A percentile compares a stretch with the other conserved stretches of the same genome.
phyloP scores from a whole-genome alignment of 64 coral and sea anemone species.

The Actinia tenebrosa region DNA sequence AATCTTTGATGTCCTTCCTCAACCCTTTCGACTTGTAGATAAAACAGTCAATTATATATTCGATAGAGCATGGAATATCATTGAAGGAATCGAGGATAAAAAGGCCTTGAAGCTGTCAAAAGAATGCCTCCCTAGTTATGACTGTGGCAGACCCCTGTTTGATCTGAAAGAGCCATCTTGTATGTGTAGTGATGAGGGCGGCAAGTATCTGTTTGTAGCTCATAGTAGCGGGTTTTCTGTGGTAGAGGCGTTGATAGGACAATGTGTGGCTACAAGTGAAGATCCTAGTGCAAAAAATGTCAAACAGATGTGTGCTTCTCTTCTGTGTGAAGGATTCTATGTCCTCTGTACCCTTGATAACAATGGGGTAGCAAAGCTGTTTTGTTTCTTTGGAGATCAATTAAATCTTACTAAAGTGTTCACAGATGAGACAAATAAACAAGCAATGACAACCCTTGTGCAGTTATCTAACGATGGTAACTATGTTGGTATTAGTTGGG shows the following conservation, averaged over 20 bases:
- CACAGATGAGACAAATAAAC: slow-evolving; percentile 46
- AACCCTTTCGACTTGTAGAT: slow-evolving; percentile 78
- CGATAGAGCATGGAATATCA: slow-evolving; percentile 71
- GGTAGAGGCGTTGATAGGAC: slow-evolving; percentile 60
- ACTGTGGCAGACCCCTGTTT: slow-evolving; percentile 61
- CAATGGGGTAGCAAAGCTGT: slow-evolving; percentile 56
- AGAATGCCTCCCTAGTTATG: slow-evolving; percentile 59
- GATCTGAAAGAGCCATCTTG: slow-evolving; percentile 34
- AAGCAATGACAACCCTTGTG: slow-evolving; percentile 34
- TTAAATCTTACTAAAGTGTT: slow-evolving; percentile 54
- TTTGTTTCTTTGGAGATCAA: slow-evolving; percentile 63
- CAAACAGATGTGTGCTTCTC: slow-evolving; percentile 44
- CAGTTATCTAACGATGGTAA: slow-evolving; percentile 71
- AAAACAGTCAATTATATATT: slow-evolving; percentile 73
- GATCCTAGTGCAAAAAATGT: slow-evolving; percentile 36
- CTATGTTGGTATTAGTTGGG: slow-evolving; percentile 73
- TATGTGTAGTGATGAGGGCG: slow-evolving; percentile 34
- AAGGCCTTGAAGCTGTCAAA: slow-evolving; percentile 59
- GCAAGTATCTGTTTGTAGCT: slow-evolving; percentile 49
- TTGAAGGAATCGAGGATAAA: slow-evolving; percentile 72
- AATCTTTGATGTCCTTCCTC: slow-evolving; percentile 79
- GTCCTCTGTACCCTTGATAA: slow-evolving; percentile 54
- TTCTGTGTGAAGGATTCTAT: slow-evolving; percentile 61
- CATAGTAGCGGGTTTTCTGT: slow-evolving; percentile 43
- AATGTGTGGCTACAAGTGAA: slow-evolving; percentile 52